Percentiles rank a stretch among this genome's conserved stretches.
Conservation (phyloP, 2,888 invertebrate species). For the Tinea trinotella region DNA sequence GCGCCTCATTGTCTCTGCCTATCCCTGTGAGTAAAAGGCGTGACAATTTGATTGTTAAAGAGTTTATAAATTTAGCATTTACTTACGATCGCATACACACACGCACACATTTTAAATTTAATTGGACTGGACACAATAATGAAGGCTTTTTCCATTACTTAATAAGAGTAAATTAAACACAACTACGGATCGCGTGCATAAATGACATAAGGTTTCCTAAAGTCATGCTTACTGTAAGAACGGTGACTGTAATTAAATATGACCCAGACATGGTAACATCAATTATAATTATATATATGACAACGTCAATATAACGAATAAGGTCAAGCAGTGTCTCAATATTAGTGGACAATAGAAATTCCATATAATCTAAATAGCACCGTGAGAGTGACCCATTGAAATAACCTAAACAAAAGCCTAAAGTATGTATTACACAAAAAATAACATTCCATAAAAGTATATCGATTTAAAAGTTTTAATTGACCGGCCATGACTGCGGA, state of each 20-base stretch:
- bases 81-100: too few relatives aligned
- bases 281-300: conserved; percentile 16
- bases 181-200: too few relatives aligned
- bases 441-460: background rate
- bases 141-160: too few relatives aligned
- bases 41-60: too few relatives aligned
- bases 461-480: conserved; percentile 1
- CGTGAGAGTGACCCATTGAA: conserved; percentile 41
- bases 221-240: background rate
- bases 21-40: too few relatives aligned
- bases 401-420: background rate
- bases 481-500: conserved; percentile 2
- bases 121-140: too few relatives aligned
- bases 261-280: conserved; percentile 17
- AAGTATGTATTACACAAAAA: background rate
- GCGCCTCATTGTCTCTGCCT: too few relatives aligned
- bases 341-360: conserved; percentile 51
- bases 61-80: too few relatives aligned
- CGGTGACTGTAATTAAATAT: conserved; percentile 2
- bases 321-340: conserved; percentile 62
- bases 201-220: background rate
- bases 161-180: too few relatives aligned
- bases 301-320: conserved; percentile 34
- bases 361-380: conserved; percentile 37
- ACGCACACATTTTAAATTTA: too few relatives aligned